Percentiles rank a stretch among this genome's conserved stretches.
Evolutionary conservation across 2,113 vertebrate genomes (phyloP).

Genomic region (Sitta europaea): DNA sequence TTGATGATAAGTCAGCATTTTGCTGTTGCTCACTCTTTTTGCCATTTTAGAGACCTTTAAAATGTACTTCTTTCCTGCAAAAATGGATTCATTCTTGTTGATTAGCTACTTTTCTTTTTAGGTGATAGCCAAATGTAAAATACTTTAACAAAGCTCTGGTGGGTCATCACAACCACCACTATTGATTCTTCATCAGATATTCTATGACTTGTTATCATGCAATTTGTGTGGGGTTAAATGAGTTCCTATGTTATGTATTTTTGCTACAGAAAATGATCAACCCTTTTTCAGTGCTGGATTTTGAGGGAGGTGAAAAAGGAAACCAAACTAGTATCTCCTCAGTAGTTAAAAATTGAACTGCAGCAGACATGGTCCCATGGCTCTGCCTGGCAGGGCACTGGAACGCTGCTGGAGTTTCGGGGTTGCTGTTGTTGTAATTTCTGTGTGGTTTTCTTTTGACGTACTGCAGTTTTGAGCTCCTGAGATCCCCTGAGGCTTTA

Average conservation of each 20-base stretch:
- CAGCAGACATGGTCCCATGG: not conserved
- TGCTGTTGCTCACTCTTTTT: not conserved
- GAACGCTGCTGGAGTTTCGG: fast-evolving
- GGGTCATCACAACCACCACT: not conserved
- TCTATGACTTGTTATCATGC: fast-evolving
- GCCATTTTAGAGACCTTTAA: not conserved
- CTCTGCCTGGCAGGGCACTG: not conserved
- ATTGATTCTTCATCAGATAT: not conserved
- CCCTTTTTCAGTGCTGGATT: not conserved
- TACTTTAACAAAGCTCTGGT: not conserved
- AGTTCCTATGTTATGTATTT: not conserved
- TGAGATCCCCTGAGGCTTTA: not conserved
- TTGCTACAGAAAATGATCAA: not conserved
- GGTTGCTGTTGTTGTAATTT: not conserved
- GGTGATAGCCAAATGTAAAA: not conserved
- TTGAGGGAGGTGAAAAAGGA: not conserved
- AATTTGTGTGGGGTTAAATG: not conserved
- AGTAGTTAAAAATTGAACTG: not conserved
- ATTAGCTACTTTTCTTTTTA: not conserved
- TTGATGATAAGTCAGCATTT: not conserved
- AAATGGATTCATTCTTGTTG: not conserved
- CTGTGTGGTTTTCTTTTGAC: not conserved
- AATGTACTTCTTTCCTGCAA: not conserved
- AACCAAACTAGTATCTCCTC: not conserved
- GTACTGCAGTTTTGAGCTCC: not conserved